Evolutionary conservation across 30 jellyfish, hydroid and myxozoan species (phyloP), one percentile per base, ranked within the genome.

Genomic region (Hydractinia echinata): DNA sequence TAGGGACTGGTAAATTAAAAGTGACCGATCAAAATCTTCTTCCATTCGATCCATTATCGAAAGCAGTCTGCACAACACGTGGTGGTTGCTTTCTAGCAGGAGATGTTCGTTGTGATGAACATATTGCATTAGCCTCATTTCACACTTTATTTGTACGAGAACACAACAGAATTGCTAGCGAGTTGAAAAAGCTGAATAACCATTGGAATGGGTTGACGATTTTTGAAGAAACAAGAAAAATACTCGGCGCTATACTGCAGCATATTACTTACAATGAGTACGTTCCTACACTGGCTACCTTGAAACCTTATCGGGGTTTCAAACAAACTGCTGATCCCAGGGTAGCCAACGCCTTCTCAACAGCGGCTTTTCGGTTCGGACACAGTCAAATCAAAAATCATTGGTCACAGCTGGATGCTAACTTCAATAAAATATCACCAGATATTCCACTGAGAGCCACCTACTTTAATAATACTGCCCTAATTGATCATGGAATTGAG

Each of bases 91-190:
- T 86, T 67, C 51, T 86, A 52, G 95, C 98, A 6, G 98, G 98
- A 4, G 98, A 91, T 52, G 93, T 77, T 77, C 82, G 98, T 16
- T 96, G 90, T 20, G 85, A 91, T 64, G 96, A 91, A 66, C 95
- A 91, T 62, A 82, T 91, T 13, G 92, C 85, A 13, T 61, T 91
- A 69, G 76, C 83, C 49, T 66, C 95, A 4, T 79, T 91, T 88
- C 96, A 91, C 76, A 86, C 96, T 20, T 61, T 91, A 21, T 91
- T 94, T 94, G 79, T 91, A 86, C 89, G 98, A 21, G 95, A 91
- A 68, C 98, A 91, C 77, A 91, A 91, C 73, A 86, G 95, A 52
- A 83, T 91, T 54, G 98, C 98, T 8, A 66, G 56, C 10, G 76
- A 83, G 51, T 85, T 91, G 54, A 66, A 78, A 77, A 48, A 13